These are phyloP conservation scores for Motacilla alba DNA, from an alignment of 2,113 vertebrate species.

Conservation along the genomic window DNA sequence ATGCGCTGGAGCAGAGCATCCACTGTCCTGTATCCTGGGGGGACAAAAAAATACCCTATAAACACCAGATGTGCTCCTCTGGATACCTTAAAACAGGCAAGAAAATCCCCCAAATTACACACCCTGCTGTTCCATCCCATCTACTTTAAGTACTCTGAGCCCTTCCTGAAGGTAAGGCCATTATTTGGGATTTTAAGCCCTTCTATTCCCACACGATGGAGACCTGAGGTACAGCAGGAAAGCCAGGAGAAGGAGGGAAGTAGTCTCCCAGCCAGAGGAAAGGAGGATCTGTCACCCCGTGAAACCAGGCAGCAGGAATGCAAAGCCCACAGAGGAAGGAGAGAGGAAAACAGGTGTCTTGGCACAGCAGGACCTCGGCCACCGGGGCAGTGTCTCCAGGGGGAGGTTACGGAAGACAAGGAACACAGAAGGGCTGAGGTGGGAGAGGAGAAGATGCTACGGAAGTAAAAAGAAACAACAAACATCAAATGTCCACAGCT, in stretches of 20 bases:
- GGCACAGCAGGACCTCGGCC: neutral
- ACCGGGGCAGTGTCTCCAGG: neutral
- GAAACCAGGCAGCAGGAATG: neutral
- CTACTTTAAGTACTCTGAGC: neutral
- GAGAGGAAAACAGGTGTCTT: neutral
- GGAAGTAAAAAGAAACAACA: neutral
- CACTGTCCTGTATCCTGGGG: conserved; percentile 85
- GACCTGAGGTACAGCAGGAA: neutral
- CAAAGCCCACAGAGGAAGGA: neutral
- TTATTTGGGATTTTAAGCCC: neutral
- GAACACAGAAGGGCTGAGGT: neutral
- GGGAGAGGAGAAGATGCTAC: neutral
- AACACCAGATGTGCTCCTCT: neutral
- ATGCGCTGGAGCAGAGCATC: conserved; percentile 89
- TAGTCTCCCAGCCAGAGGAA: neutral
- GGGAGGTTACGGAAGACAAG: neutral
- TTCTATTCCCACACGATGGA: neutral
- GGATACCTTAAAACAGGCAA: neutral
- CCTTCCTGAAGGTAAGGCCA: neutral
- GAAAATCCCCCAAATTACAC: neutral
- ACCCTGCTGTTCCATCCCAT: neutral
- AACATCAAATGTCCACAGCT: neutral
- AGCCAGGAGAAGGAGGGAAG: neutral
- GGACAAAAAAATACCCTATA: neutral
- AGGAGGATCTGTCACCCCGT: neutral